Conservation (phyloP, 1,140 invertebrate species). For the Drosophila albomicans region DNA sequence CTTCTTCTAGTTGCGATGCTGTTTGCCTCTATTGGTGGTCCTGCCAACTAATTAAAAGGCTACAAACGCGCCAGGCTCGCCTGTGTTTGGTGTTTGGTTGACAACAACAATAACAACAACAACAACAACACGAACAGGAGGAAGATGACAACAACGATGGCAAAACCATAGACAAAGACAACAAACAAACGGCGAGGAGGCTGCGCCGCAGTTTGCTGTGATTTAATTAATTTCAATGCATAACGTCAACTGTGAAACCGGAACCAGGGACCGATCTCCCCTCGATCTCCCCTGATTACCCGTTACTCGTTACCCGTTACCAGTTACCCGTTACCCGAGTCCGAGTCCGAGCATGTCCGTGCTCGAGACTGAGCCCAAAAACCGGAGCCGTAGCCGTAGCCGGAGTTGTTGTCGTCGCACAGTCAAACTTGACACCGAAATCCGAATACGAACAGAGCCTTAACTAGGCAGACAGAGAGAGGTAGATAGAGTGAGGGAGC, state of each 20-base stretch:
- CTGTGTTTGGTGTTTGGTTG: constrained; percentile 56
- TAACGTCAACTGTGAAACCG: constrained; percentile 81
- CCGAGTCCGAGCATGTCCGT: constrained; percentile 3
- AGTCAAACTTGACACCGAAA: constrained; percentile 69
- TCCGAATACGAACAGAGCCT: constrained; percentile 40
- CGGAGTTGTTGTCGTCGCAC: not conserved
- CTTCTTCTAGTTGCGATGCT: constrained; percentile 2
- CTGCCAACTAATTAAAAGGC: constrained; percentile 77
- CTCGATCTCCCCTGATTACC: not conserved
- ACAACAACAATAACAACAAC: constrained; percentile 40
- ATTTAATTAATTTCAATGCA: constrained; percentile 84
- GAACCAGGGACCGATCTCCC: constrained; percentile 62
- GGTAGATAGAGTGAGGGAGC: constrained; percentile 1
- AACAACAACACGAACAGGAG: constrained; percentile 27
- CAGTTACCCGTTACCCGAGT: constrained; percentile 5
- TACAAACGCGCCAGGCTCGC: constrained; percentile 55
- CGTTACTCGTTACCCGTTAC: too few species aligned
- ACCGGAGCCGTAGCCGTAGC: constrained; percentile 16
- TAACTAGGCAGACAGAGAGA: constrained; percentile 19
- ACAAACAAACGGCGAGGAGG: constrained; percentile 46
- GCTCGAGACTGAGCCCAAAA: constrained; percentile 9
- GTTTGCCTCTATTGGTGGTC: constrained; percentile 33
- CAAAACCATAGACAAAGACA: constrained; percentile 40
- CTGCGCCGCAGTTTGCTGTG: constrained; percentile 67
- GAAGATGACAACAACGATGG: constrained; percentile 29